Conservation (phyloP, 2,113 vertebrate species). For the Mustela nigripes region DNA sequence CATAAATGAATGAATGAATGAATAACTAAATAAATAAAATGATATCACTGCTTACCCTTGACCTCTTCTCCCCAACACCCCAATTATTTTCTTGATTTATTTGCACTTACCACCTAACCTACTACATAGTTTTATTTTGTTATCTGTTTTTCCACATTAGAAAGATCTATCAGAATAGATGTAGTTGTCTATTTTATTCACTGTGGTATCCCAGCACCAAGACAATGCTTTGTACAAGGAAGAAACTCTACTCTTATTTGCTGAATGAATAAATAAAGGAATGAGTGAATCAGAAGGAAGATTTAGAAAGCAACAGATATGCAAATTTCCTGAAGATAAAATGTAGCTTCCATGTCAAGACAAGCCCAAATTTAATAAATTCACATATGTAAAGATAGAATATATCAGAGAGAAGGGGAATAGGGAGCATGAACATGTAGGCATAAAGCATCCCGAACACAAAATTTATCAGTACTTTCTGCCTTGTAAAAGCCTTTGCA, state of each 20-base stretch:
- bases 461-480: background rate
- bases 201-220: background rate
- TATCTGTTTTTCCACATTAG: background rate
- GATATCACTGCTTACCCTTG: background rate
- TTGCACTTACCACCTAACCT: background rate
- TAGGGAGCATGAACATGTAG: fast-evolving
- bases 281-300: background rate
- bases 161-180: background rate
- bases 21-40: background rate
- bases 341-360: background rate
- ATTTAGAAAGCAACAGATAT: background rate
- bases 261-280: background rate
- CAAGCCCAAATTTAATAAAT: background rate
- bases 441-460: background rate
- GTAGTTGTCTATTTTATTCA: background rate
- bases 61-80: background rate
- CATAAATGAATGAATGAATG: background rate
- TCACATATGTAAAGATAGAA: background rate
- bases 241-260: background rate
- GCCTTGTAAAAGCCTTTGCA: background rate
- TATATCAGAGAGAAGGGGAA: background rate
- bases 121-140: background rate
- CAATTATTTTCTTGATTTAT: background rate
- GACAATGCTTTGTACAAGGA: background rate
- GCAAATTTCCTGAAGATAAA: background rate